These are phyloP conservation scores for Acanthurus leucopareius DNA, from an alignment of 2,797 vertebrate species.

Conservation along the genomic window DNA sequence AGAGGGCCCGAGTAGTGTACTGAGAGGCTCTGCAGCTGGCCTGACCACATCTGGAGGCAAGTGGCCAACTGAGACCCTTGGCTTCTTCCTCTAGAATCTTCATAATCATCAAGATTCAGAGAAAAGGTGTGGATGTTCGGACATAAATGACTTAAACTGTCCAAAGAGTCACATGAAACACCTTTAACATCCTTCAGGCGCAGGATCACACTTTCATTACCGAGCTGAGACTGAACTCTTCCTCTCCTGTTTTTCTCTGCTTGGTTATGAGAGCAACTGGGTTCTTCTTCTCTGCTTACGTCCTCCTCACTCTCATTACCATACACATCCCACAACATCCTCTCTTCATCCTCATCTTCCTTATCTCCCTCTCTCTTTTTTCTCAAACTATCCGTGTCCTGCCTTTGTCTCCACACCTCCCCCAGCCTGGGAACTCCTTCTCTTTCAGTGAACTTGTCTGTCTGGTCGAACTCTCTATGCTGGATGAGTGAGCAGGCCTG, in stretches of 20 bases:
- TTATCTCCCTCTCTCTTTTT: conserved; percentile 15
- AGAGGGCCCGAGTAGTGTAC: conserved; percentile 77
- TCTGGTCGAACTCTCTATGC: conserved; percentile 30
- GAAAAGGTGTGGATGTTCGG: conserved; percentile 70
- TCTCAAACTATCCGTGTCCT: conserved; percentile 3
- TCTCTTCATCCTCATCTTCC: conserved; percentile 40
- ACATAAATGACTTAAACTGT: conserved; percentile 73
- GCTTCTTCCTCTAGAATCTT: conserved; percentile 8
- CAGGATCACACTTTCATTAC: conserved; percentile 51
- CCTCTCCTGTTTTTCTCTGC: background rate
- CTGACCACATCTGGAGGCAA: conserved; percentile 73
- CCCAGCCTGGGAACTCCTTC: conserved; percentile 78
- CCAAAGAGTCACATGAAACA: conserved; percentile 74
- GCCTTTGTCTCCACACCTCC: conserved; percentile 69
- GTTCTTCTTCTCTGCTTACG: conserved; percentile 25
- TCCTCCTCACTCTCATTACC: conserved; percentile 56
- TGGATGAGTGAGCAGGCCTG: conserved; percentile 82
- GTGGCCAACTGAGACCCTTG: conserved; percentile 13
- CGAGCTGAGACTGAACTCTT: conserved; percentile 12
- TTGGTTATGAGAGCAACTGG: conserved; percentile 12
- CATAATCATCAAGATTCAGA: conserved; percentile 62
- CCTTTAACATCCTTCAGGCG: conserved; percentile 76
- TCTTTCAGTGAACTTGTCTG: conserved; percentile 45
- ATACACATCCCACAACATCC: conserved; percentile 20
- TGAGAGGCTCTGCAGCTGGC: conserved; percentile 78